phyloP scores from a whole-genome alignment of 2,797 vertebrate species.

The Helicolenus hilgendorfi region DNA sequence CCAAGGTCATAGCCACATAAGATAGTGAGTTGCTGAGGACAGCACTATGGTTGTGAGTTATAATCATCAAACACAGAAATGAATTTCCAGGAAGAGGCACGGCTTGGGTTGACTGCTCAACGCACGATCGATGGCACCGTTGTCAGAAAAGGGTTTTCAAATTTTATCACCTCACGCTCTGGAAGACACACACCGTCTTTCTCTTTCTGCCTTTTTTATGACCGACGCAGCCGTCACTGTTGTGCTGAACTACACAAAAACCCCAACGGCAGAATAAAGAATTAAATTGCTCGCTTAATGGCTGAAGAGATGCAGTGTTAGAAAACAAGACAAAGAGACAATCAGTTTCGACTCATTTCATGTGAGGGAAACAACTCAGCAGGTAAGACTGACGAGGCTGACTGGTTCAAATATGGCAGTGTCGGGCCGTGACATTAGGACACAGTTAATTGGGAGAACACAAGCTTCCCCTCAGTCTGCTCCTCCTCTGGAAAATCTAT shows the following conservation, averaged over 20 bases:
- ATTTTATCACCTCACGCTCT: conserved; percentile 74
- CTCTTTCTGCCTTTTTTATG: conserved; percentile 43
- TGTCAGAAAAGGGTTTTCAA: conserved; percentile 76
- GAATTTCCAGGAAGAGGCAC: conserved; percentile 76
- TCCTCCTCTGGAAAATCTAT: conserved; percentile 3
- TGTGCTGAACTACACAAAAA: conserved; percentile 46
- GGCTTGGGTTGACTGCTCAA: conserved; percentile 48
- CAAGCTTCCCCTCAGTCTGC: conserved; percentile 17
- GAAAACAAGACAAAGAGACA: conserved; percentile 4
- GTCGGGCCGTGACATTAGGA: conserved; percentile 13
- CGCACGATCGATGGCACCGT: conserved; percentile 75
- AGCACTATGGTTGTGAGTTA: conserved; percentile 74
- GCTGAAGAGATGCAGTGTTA: background rate
- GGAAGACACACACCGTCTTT: conserved; percentile 49
- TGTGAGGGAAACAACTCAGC: background rate
- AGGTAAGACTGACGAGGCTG: background rate
- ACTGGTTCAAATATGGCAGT: conserved; percentile 1
- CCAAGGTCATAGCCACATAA: conserved; percentile 78
- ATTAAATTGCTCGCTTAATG: background rate
- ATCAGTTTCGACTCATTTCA: conserved; percentile 30
- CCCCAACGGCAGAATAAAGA: background rate
- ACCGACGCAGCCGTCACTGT: background rate
- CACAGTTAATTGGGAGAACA: conserved; percentile 54
- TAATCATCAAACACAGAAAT: conserved; percentile 85
- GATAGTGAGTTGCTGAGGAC: conserved; percentile 79